phyloP scores from a whole-genome alignment of 2,113 vertebrate species.

The Gorsachius goisagi region DNA sequence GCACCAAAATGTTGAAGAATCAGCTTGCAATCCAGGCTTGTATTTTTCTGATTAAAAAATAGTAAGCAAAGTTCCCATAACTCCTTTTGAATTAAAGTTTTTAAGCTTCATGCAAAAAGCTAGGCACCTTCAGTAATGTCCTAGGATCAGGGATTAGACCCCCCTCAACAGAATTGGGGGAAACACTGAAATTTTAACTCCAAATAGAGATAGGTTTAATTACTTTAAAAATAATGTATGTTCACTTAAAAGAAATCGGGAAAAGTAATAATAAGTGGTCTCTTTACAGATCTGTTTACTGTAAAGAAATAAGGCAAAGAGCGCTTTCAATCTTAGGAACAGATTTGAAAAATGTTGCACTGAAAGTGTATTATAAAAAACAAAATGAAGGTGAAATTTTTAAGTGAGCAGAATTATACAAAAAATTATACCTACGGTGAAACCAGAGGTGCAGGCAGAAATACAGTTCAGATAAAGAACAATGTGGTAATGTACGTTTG shows the following conservation, averaged over 20 bases:
- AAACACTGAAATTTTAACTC: background rate
- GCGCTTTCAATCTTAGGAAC: background rate
- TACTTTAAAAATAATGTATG: background rate
- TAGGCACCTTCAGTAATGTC: background rate
- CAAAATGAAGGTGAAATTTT: background rate
- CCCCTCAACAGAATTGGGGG: background rate
- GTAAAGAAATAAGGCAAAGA: background rate
- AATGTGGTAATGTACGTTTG: background rate
- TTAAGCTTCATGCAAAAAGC: background rate
- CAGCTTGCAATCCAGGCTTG: background rate
- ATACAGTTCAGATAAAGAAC: background rate
- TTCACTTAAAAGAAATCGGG: background rate
- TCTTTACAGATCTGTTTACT: background rate
- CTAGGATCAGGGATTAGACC: background rate
- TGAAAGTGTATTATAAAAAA: background rate
- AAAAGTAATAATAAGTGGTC: background rate
- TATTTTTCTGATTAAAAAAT: background rate
- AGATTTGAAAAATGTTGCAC: background rate
- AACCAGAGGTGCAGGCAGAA: background rate
- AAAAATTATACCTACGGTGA: background rate
- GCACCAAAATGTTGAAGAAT: background rate
- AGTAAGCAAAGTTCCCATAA: background rate
- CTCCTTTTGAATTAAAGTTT: background rate
- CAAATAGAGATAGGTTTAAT: background rate
- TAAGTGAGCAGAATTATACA: background rate